Conservation (phyloP, 92 coral and sea anemone genomes). For the Epizoanthus ramosus region DNA sequence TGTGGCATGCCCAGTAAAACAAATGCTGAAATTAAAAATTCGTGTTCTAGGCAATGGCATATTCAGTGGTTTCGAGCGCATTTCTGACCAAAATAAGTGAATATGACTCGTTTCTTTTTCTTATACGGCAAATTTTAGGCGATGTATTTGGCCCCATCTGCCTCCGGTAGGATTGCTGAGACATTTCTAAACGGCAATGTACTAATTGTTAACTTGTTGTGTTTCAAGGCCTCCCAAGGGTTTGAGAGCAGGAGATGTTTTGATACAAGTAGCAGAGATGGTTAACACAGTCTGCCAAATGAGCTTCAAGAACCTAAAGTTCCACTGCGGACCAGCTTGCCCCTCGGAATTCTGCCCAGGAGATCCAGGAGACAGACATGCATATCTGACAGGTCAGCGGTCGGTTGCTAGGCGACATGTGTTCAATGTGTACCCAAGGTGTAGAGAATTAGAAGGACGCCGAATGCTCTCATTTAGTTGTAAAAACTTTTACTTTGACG, state of each 20-base stretch:
- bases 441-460: slow-evolving; percentile 3
- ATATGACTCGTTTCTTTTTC: neutral
- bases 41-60: no score
- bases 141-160: neutral
- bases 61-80: no score
- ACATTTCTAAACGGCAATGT: no score
- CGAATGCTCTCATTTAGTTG: slow-evolving; percentile 6
- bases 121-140: neutral
- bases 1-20: no score
- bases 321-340: slow-evolving; percentile 28
- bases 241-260: slow-evolving; percentile 13
- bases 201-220: neutral
- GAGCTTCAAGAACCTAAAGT: slow-evolving; percentile 12
- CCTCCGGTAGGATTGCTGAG: no score
- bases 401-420: slow-evolving; percentile 19
- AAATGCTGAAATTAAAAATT: no score
- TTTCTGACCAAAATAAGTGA: no score
- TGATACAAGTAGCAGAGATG: slow-evolving; percentile 29
- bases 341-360: slow-evolving; percentile 16
- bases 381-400: slow-evolving; percentile 9
- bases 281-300: slow-evolving; percentile 14
- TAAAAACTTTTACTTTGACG: slow-evolving; percentile 18
- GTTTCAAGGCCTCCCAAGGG: slow-evolving; percentile 3
- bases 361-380: slow-evolving; percentile 1
- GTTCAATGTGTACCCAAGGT: slow-evolving; percentile 20